A percentile compares a stretch with the other conserved stretches of the same genome.
These are phyloP conservation scores for Escarpia spicata DNA, from an alignment of 2,888 invertebrate genomes.

Conservation along the genomic window DNA sequence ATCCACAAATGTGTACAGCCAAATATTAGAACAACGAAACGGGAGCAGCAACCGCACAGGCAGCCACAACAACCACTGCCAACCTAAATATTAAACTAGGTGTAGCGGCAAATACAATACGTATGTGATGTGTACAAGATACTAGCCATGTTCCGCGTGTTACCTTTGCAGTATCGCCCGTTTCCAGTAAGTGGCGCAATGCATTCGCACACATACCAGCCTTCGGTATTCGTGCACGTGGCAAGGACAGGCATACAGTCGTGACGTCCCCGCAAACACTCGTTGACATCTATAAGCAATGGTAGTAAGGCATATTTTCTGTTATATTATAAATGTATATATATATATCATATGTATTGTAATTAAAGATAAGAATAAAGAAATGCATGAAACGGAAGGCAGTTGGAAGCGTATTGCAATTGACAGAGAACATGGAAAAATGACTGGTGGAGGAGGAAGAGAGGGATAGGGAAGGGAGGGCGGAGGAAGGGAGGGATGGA, in stretches of 20 bases:
- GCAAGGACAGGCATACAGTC: not conserved
- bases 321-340: not conserved
- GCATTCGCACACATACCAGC: not conserved
- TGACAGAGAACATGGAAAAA: no score
- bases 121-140: not conserved
- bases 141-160: not conserved
- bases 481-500: no score
- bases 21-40: not conserved
- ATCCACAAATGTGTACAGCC: no score
- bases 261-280: not conserved
- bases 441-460: not conserved
- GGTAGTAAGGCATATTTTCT: no score
- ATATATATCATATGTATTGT: not conserved
- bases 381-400: no score
- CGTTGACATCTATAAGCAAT: not conserved
- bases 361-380: no score
- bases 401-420: no score
- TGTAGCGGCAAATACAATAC: not conserved
- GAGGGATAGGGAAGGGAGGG: not conserved
- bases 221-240: not conserved
- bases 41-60: not conserved
- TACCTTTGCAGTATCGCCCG: conserved; percentile 1
- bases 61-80: not conserved
- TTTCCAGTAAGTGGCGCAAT: not conserved
- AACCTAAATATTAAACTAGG: not conserved